Conservation (phyloP, 2,113 vertebrate species). For the Fulmarus glacialis region DNA sequence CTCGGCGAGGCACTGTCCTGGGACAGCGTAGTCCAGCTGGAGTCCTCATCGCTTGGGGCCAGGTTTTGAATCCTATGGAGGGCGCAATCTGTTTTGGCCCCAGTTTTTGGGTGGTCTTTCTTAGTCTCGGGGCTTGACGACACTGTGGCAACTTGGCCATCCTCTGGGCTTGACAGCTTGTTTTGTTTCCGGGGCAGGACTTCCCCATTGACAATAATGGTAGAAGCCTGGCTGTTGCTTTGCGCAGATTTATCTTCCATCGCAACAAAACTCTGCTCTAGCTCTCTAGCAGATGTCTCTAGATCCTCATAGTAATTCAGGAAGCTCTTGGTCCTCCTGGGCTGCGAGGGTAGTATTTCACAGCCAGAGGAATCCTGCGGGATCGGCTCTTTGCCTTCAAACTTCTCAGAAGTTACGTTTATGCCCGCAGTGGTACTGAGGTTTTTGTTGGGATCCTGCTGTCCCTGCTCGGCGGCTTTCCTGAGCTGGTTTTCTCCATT, state of each 20-base stretch:
- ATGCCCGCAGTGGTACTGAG: conserved; percentile 67
- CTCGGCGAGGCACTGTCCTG: conserved; percentile 90
- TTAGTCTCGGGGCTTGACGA: conserved; percentile 90
- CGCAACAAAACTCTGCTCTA: conserved; percentile 47
- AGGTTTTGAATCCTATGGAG: conserved; percentile 87
- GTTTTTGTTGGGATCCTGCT: conserved; percentile 88
- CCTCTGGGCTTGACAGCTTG: conserved; percentile 76
- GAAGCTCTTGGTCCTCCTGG: conserved; percentile 93
- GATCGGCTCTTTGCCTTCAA: conserved; percentile 84
- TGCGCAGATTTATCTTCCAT: conserved; percentile 74
- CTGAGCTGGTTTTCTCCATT: conserved; percentile 97
- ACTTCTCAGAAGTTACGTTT: conserved; percentile 84
- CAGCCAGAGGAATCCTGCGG: conserved; percentile 63
- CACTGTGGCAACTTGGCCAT: conserved; percentile 80
- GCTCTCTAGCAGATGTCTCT: conserved; percentile 78
- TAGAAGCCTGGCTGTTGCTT: conserved; percentile 63
- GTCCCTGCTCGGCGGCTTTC: conserved; percentile 87
- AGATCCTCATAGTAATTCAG: conserved; percentile 89
- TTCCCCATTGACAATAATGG: conserved; percentile 64
- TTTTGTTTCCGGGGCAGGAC: conserved; percentile 72
- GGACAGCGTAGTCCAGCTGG: conserved; percentile 97
- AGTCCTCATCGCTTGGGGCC: conserved; percentile 95
- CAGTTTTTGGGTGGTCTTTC: conserved; percentile 86
- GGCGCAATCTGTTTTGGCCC: conserved; percentile 88
- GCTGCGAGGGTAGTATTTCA: conserved; percentile 74